These are phyloP conservation scores for Xenus cinereus DNA, from an alignment of 2,113 vertebrate species.

Conservation along the genomic window DNA sequence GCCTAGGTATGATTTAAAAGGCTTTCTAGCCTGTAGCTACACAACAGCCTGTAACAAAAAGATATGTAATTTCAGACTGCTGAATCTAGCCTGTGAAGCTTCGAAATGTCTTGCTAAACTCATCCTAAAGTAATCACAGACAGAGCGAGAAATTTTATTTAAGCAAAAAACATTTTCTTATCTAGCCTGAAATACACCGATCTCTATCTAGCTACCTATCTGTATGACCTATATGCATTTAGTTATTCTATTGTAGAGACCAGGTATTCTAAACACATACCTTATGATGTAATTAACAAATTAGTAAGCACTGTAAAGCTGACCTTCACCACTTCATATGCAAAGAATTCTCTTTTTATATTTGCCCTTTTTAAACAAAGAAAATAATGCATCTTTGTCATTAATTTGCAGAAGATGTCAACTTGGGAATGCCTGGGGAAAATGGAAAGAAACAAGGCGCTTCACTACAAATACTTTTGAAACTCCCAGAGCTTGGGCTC, in stretches of 20 bases:
- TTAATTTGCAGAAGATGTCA: not conserved
- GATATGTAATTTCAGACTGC: not conserved
- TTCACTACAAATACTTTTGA: not conserved
- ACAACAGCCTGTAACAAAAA: not conserved
- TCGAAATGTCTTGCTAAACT: not conserved
- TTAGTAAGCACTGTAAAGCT: not conserved
- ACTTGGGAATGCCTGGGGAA: not conserved
- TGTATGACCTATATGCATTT: not conserved
- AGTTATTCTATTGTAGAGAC: not conserved
- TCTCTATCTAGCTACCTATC: not conserved
- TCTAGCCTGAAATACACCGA: not conserved
- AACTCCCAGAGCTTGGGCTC: not conserved
- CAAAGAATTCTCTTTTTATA: not conserved
- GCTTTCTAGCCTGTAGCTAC: not conserved
- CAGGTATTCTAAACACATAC: not conserved
- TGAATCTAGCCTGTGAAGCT: not conserved
- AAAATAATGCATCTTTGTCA: not conserved
- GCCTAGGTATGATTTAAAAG: not conserved
- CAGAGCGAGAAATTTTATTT: not conserved
- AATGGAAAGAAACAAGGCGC: accelerated
- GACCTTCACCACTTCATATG: not conserved
- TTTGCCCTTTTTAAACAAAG: not conserved
- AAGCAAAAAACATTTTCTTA: accelerated
- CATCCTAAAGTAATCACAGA: not conserved
- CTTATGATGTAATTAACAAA: not conserved